Evolutionary conservation across 2,888 invertebrate species (phyloP).

Genomic region (Drosophila prolongata): DNA sequence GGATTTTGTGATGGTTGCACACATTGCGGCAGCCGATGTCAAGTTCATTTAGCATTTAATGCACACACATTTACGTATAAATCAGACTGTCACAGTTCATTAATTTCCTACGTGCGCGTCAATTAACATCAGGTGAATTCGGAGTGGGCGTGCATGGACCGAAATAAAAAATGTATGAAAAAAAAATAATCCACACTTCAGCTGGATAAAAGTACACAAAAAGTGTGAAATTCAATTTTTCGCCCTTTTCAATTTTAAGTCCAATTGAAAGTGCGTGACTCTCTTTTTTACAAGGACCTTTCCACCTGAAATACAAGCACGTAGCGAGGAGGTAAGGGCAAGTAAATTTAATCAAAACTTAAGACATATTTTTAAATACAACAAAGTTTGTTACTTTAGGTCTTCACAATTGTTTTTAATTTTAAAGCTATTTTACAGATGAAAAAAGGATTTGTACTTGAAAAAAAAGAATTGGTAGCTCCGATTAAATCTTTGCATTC

Average conservation of each 20-base stretch:
- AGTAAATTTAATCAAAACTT: too few relatives aligned
- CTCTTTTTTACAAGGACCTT: background rate
- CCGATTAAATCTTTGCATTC: too few relatives aligned
- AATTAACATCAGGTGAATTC: conserved; percentile 32
- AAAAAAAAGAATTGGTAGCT: too few relatives aligned
- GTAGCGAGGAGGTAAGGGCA: background rate
- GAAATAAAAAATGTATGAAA: conserved; percentile 29
- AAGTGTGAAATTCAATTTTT: conserved; percentile 56
- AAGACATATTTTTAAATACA: too few relatives aligned
- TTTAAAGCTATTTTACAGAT: too few relatives aligned
- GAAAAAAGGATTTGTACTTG: too few relatives aligned
- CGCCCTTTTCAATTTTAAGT: conserved; percentile 35
- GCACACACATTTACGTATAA: conserved; percentile 20
- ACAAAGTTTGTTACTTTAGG: too few relatives aligned
- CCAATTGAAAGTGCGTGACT: conserved; percentile 27
- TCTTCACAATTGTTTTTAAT: too few relatives aligned
- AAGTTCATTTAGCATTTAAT: conserved; percentile 19
- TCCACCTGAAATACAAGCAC: background rate
- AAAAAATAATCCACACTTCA: conserved; percentile 30
- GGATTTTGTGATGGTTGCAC: conserved; percentile 5
- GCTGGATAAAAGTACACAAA: conserved; percentile 29
- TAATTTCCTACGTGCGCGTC: conserved; percentile 47
- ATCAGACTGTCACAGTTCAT: conserved; percentile 42
- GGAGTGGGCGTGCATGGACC: background rate
- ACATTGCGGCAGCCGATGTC: conserved; percentile 21